A percentile compares a stretch with the other conserved stretches of the same genome.
phyloP scores from a whole-genome alignment of 1,140 invertebrate genomes.

The Batillaria attramentaria region DNA sequence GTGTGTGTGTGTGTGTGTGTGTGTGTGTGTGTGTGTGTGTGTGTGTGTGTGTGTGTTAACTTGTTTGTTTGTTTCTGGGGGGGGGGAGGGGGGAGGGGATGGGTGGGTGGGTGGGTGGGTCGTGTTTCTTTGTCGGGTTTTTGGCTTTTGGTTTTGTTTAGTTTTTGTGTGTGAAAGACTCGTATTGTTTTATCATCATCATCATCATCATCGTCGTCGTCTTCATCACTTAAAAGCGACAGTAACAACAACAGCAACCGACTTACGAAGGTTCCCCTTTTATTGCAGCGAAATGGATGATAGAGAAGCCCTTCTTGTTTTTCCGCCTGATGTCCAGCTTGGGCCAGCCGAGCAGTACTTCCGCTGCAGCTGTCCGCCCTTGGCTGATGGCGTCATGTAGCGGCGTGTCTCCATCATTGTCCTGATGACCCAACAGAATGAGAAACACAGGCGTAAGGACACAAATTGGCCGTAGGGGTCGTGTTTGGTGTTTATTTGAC shows the following conservation, averaged over 20 bases:
- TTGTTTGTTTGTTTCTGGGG: not conserved
- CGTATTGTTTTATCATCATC: no score
- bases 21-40: no score
- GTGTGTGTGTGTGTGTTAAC: no score
- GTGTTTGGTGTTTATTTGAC: no score
- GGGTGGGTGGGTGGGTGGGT: slow-evolving; percentile 13
- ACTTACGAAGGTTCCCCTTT: slow-evolving; percentile 49
- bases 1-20: slow-evolving; percentile 19
- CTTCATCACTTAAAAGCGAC: no score
- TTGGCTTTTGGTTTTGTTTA: no score
- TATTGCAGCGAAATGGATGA: slow-evolving; percentile 47
- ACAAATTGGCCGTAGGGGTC: no score
- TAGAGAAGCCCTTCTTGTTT: slow-evolving; percentile 49
- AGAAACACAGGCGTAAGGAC: no score
- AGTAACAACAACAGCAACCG: no score
- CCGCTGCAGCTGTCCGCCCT: slow-evolving; percentile 31
- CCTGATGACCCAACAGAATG: slow-evolving; percentile 32
- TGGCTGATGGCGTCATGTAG: slow-evolving; percentile 52
- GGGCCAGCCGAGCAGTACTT: slow-evolving; percentile 37
- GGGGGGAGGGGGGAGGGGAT: not conserved
- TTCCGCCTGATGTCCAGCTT: slow-evolving; percentile 35
- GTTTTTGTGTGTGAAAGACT: no score
- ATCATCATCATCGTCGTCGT: no score
- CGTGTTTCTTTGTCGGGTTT: no score
- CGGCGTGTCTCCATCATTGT: slow-evolving; percentile 52